A percentile compares a stretch with the other conserved stretches of the same genome.
phyloP scores from a whole-genome alignment of 1,140 invertebrate species.

The Triops cancriformis region DNA sequence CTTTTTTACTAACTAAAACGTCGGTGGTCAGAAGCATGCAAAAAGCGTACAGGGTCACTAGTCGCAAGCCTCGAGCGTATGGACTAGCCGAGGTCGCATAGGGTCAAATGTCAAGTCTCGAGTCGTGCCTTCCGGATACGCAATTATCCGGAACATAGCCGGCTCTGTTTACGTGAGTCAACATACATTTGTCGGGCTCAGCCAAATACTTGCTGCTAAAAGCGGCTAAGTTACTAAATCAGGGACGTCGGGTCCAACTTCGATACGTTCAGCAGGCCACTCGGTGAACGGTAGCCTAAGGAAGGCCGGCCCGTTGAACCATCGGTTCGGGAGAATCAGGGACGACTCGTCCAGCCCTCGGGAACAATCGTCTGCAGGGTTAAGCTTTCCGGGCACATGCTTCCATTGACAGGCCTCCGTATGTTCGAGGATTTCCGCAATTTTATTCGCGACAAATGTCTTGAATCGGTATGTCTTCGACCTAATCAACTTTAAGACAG shows the following conservation, averaged over 20 bases:
- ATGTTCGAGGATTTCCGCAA: slow-evolving; percentile 24
- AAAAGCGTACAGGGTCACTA: too few species aligned
- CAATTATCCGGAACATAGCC: too few species aligned
- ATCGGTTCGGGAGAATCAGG: neutral
- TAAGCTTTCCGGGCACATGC: slow-evolving; percentile 18
- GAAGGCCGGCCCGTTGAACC: slow-evolving; percentile 29
- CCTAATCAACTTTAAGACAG: slow-evolving; percentile 25
- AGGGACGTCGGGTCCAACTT: neutral
- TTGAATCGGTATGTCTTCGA: neutral
- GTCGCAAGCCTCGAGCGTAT: too few species aligned
- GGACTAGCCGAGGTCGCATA: too few species aligned
- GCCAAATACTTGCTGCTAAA: neutral
- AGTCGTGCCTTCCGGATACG: too few species aligned
- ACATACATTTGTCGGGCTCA: too few species aligned
- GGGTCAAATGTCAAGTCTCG: too few species aligned
- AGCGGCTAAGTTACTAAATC: neutral
- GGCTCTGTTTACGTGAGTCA: too few species aligned
- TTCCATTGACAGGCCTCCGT: slow-evolving; percentile 14
- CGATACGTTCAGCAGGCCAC: slow-evolving; percentile 18
- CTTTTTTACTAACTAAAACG: too few species aligned
- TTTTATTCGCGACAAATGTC: slow-evolving; percentile 18
- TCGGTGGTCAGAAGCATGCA: too few species aligned
- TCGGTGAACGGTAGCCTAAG: neutral
- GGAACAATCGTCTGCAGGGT: slow-evolving; percentile 18
- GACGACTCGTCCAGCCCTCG: neutral